phyloP scores from a whole-genome alignment of 35 echinoderm and acorn worm genomes.

The Heliocidaris erythrogramma region DNA sequence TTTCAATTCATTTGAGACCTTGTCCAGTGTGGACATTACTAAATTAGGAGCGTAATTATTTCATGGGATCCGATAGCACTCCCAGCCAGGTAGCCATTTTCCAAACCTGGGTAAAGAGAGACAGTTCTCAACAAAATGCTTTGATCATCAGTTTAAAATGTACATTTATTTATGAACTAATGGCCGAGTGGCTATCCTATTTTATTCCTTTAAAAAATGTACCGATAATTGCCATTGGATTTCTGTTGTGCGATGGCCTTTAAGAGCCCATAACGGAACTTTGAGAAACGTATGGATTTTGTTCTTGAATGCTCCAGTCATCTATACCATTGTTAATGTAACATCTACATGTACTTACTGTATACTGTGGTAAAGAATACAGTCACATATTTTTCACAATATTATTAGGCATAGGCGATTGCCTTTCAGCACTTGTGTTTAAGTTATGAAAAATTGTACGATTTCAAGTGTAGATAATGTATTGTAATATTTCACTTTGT shows the following conservation, averaged over 20 bases:
- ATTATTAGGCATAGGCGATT: neutral
- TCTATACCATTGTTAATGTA: too few relatives aligned
- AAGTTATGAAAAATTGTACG: neutral
- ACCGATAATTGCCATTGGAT: too few relatives aligned
- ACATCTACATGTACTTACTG: neutral
- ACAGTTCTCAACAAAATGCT: neutral
- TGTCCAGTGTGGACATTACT: too few relatives aligned
- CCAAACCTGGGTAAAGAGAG: neutral
- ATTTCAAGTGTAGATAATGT: neutral
- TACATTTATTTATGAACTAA: neutral
- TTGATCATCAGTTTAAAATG: neutral
- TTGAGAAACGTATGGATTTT: too few relatives aligned
- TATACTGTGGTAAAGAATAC: neutral
- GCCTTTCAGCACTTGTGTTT: neutral
- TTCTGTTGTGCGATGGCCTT: too few relatives aligned
- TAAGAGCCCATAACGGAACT: too few relatives aligned
- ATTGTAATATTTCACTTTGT: neutral
- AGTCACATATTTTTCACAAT: too few relatives aligned
- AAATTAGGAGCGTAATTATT: neutral
- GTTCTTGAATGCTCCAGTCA: too few relatives aligned
- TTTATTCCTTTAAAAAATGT: too few relatives aligned
- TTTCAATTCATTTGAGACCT: too few relatives aligned
- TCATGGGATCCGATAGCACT: too few relatives aligned
- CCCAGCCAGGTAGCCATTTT: neutral
- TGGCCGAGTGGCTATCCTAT: too few relatives aligned